Conservation (phyloP, 2,113 vertebrate species). For the Paracanthobrama guichenoti region DNA sequence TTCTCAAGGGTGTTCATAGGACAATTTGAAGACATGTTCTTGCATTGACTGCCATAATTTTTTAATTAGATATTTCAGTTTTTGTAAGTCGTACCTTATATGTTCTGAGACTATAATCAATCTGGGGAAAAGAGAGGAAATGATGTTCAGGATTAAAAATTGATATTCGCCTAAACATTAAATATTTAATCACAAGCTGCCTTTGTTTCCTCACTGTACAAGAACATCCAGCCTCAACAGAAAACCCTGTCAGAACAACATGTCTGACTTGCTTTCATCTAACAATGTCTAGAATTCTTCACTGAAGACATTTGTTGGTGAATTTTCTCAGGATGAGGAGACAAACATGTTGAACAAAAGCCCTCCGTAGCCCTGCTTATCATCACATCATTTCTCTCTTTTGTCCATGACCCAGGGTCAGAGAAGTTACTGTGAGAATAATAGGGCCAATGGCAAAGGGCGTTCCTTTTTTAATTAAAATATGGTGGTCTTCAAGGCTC, state of each 20-base stretch:
- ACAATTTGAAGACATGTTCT: conserved; percentile 11
- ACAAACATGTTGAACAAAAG: not conserved
- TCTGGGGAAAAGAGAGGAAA: not conserved
- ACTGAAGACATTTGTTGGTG: not conserved
- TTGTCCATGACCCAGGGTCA: not conserved
- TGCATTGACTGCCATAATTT: not conserved
- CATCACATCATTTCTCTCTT: not conserved
- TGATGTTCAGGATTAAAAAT: not conserved
- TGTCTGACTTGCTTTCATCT: conserved; percentile 29
- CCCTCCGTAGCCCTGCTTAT: not conserved
- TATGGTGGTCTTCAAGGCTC: not conserved
- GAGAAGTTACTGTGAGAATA: not conserved
- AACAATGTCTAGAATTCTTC: not conserved
- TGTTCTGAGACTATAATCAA: not conserved
- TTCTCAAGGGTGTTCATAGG: not conserved
- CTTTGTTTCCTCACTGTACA: conserved; percentile 42
- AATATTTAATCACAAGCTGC: conserved; percentile 44
- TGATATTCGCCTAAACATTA: conserved; percentile 31
- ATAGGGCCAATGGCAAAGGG: not conserved
- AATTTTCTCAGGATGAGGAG: not conserved
- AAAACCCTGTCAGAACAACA: conserved; percentile 27
- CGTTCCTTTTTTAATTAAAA: not conserved
- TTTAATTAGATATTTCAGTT: conserved; percentile 37
- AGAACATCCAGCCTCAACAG: conserved; percentile 30
- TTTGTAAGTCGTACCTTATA: not conserved